phyloP scores from a whole-genome alignment of 2,113 vertebrate genomes.

The Coptodon bakossiorum region DNA sequence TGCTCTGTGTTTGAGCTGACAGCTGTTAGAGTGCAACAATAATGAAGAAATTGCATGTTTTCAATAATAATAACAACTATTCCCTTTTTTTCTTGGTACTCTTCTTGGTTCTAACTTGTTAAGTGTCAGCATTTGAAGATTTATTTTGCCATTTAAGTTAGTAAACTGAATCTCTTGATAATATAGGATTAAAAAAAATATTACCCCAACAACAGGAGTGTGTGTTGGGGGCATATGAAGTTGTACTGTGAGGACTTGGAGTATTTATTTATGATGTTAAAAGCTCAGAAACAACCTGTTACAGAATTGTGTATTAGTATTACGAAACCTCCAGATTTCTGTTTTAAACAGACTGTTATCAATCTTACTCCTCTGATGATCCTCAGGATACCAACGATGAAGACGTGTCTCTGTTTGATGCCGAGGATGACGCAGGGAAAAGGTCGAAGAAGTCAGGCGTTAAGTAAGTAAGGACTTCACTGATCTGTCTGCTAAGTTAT shows the following conservation, averaged over 20 bases:
- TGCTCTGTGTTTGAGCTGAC: background rate
- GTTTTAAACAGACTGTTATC: background rate
- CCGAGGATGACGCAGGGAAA: conserved; percentile 79
- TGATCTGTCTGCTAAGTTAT: background rate
- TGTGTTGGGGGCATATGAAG: background rate
- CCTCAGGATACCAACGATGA: conserved; percentile 82
- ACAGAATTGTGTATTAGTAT: background rate
- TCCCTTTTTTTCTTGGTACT: accelerated
- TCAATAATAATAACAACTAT: accelerated
- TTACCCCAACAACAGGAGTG: background rate
- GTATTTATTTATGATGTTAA: background rate
- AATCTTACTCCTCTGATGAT: accelerated
- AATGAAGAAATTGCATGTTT: accelerated
- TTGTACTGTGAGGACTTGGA: background rate
- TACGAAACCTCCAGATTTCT: accelerated
- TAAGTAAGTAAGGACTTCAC: conserved; percentile 63
- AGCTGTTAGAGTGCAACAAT: background rate
- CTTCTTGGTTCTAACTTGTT: background rate
- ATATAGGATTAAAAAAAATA: accelerated
- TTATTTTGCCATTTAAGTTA: background rate
- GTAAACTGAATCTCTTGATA: background rate
- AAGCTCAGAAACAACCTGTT: background rate
- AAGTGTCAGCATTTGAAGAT: background rate
- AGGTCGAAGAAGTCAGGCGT: conserved; percentile 74
- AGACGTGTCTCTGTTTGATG: conserved; percentile 91